Conservation (phyloP, 2,797 vertebrate genomes). For the Labroides dimidiatus region DNA sequence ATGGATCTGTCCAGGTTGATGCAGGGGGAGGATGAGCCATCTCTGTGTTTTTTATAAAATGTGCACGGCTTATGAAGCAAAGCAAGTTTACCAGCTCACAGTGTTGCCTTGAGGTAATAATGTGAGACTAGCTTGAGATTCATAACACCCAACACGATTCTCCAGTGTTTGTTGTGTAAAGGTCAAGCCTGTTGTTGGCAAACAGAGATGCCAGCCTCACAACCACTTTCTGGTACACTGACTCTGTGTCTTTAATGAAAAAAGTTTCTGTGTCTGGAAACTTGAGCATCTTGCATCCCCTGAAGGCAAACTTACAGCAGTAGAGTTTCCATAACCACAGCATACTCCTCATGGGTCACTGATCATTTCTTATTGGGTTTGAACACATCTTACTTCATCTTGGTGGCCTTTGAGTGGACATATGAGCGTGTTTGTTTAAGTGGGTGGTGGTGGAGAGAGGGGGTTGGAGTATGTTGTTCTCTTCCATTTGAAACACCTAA, state of each 20-base stretch:
- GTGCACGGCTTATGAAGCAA: conserved; percentile 2
- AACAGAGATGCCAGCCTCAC: conserved; percentile 30
- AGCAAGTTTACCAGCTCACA: conserved; percentile 14
- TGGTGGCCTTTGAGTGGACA: background rate
- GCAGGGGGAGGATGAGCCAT: conserved; percentile 7
- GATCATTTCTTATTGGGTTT: conserved; percentile 12
- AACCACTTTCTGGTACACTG: conserved; percentile 40
- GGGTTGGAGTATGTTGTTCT: background rate
- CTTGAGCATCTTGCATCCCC: conserved; percentile 34
- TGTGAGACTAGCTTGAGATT: conserved; percentile 42
- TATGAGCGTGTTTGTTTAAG: background rate
- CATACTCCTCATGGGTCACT: conserved; percentile 31
- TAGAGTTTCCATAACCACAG: conserved; percentile 31
- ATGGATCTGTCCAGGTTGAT: conserved; percentile 36
- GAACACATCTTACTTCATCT: conserved; percentile 7
- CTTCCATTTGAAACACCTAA: background rate
- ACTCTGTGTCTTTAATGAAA: conserved; percentile 49
- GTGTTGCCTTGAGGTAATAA: conserved; percentile 43
- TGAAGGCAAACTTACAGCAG: conserved; percentile 32
- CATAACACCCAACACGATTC: conserved; percentile 32
- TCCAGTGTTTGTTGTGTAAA: conserved; percentile 53
- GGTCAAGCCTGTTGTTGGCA: conserved; percentile 57
- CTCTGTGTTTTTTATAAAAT: conserved; percentile 12
- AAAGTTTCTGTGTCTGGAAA: conserved; percentile 61
- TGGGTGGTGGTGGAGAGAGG: background rate